These are phyloP conservation scores for Oreochromis spilurus DNA, from an alignment of 2,113 vertebrate species.

Conservation along the genomic window DNA sequence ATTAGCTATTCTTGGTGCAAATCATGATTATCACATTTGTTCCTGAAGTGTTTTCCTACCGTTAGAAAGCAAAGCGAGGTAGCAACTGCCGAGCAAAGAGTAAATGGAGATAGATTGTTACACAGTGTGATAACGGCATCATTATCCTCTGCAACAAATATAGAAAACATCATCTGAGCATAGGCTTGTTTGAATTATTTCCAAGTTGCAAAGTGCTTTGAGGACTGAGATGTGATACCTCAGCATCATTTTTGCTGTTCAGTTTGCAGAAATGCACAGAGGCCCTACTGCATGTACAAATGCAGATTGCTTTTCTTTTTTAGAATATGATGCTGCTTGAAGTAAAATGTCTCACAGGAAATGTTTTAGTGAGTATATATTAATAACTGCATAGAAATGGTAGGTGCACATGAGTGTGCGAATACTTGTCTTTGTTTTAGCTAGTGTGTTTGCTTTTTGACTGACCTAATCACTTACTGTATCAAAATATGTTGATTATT, in stretches of 20 bases:
- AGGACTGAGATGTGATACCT: conserved; percentile 10
- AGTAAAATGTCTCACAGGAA: conserved; percentile 1
- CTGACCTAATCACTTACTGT: neutral
- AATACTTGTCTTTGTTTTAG: neutral
- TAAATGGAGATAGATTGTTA: conserved; percentile 7
- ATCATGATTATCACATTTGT: neutral
- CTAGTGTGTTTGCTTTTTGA: neutral
- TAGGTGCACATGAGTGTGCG: neutral
- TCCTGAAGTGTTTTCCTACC: neutral
- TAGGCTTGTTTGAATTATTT: conserved; percentile 43
- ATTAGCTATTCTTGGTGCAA: neutral
- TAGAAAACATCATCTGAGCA: conserved; percentile 16
- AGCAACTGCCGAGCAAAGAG: neutral
- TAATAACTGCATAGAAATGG: neutral
- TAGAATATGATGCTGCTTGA: neutral
- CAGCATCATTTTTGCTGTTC: neutral
- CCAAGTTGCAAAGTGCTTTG: conserved; percentile 22
- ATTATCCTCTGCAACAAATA: conserved; percentile 38
- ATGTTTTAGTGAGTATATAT: neutral
- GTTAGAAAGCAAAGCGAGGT: neutral
- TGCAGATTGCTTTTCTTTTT: neutral
- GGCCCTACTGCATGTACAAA: neutral
- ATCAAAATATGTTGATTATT: neutral
- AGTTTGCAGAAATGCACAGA: neutral
- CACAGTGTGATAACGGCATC: conserved; percentile 20